These are phyloP conservation scores for Chionomys nivalis DNA, from an alignment of 2,113 vertebrate species.

Conservation along the genomic window DNA sequence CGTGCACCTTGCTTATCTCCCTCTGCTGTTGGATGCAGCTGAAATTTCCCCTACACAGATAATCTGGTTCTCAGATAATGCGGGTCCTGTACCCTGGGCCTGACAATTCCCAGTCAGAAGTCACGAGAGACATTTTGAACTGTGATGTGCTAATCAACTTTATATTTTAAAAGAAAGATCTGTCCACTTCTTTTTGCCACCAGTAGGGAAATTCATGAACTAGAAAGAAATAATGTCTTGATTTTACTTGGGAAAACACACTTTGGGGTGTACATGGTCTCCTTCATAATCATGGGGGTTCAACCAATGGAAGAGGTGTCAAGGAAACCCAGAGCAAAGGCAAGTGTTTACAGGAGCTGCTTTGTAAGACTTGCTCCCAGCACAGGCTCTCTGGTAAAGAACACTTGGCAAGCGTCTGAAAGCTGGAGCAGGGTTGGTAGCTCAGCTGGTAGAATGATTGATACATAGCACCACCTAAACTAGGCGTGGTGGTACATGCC, in stretches of 20 bases:
- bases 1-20: neutral
- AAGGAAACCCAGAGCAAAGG: neutral
- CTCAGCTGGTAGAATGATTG: neutral
- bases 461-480: neutral
- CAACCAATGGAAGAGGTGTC: neutral
- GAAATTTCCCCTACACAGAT: slow-evolving; percentile 16
- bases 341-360: neutral
- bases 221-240: slow-evolving; percentile 40
- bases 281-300: neutral
- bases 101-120: slow-evolving; percentile 7
- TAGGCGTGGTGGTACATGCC: neutral
- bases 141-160: neutral
- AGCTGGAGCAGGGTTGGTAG: neutral
- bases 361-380: neutral
- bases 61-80: neutral
- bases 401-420: neutral
- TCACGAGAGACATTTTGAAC: slow-evolving; percentile 16
- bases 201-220: slow-evolving; percentile 23
- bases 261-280: slow-evolving; percentile 7
- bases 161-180: slow-evolving; percentile 60
- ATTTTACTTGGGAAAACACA: slow-evolving; percentile 58
- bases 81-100: neutral
- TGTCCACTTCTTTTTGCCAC: slow-evolving; percentile 36
- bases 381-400: neutral
- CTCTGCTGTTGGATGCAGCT: neutral